Evolutionary conservation across 2,113 vertebrate species (phyloP), one percentile per base, ranked within the genome.

Genomic region (Otus sunia): DNA sequence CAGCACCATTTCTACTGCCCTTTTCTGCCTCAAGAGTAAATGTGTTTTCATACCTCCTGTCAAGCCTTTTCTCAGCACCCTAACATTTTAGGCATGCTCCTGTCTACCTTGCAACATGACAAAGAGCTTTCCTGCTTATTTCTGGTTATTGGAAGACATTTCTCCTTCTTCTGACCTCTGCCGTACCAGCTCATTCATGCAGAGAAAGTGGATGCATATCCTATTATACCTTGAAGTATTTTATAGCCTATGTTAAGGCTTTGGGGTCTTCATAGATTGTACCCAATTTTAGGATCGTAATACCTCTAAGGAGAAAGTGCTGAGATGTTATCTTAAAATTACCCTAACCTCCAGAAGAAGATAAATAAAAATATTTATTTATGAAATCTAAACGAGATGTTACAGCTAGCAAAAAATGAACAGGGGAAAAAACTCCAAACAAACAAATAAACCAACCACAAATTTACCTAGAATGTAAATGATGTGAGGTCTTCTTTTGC

Each of bases 121-220:
- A 85, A 73, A 66, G 72, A 64, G 29, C 26, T 90, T 87, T 91
- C 36, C 90, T 73, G 73, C 58, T 88, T 49, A 32, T 49, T 90
- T 21, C 66, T 78, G 69, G 76, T 64, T 94, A 29, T 93, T 89
- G 52, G 92, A 75, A 94, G 93, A 60, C 74, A 60, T 64, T 50
- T 97, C 87, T 97, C 95, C 96, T 97, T 95, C 94, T 91, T 68
- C 81, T 76, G 93, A 97, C 95, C 96, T 94, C 92, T 66, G 81
- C 5, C 0, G 56, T 11, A 22, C 16, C 5, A n/a, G 95, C 85
- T 96, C 77, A 79, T 78, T 93, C 95, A 90, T 96, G 96, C 90
- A 93, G 95, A 91, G 94, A 96, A 82, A 91, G 94, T 82, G 69
- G 84, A 95, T 94, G 94, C 81, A 79, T 37, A 95, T 94, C 74